Base-by-base conservation (phyloP, 2,888 invertebrate genomes). In the Anoncus sp. region DNA sequence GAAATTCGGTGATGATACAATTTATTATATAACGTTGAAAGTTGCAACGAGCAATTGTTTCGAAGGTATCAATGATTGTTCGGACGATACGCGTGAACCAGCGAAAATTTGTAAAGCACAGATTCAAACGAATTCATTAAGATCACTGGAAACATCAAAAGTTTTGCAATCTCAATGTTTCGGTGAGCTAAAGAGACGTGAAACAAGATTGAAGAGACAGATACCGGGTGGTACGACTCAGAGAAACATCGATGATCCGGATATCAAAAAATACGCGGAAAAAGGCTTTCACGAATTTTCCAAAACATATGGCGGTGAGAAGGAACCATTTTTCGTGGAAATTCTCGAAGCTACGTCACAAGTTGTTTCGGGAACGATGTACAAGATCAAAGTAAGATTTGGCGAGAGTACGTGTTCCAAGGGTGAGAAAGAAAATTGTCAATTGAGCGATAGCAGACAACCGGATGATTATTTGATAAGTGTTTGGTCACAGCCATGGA, bases 401-500 rank as follows among this genome's bases (percentile, higher is more conserved):
- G 94, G 94, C 14, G 92, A 92, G 49, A 93, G 94, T 3, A 91
- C 92, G 73, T 94, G 94, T 82, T 84, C 89, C 10, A 93, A 92
- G 80, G 88, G 88, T 7, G 9, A 81, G 40, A 81, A 84, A 53
- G 83, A 85, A n/a, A 84, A 85, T 45, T 90, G 90, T 35, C 75
- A 86, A 47, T 75, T 89, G 57, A 84, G 88, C 38, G 82, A 88
- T 6, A 85, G 87, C 16, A 85, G 85, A 3, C 85, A 88, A 31
- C 70, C 82, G 2, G 83, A 84, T 27, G 82, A 87, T 20, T 95
- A 94, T 84, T 81, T 91, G 27, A 87, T 94, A 43, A 82, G 89
- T 69, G 91, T 94, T 62, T 94, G 94, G 94, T 93, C 94, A 63
- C 92, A 92, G 83, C 92, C 93, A 1, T 95, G 94, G 94, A 80